phyloP scores from a whole-genome alignment of 2,888 invertebrate genomes.

The Ctenicera cuprea region DNA sequence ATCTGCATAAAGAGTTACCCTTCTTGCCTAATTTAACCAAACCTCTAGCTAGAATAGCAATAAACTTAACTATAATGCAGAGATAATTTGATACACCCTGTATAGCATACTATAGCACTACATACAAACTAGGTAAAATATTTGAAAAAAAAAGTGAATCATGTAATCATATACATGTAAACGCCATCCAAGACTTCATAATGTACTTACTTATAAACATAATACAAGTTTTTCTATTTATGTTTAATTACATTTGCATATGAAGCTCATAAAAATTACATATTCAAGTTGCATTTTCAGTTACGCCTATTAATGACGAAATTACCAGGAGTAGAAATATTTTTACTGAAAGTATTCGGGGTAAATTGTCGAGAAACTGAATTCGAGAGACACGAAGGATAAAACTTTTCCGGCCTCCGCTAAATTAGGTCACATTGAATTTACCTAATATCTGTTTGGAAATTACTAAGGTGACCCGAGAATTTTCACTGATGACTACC shows the following conservation, averaged over 20 bases:
- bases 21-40: too few relatives aligned
- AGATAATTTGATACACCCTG: too few relatives aligned
- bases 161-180: background rate
- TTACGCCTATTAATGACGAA: slow-evolving; percentile 6
- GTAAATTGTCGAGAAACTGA: background rate
- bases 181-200: background rate
- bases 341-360: background rate
- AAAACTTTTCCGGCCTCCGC: background rate
- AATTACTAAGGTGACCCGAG: background rate
- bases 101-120: too few relatives aligned
- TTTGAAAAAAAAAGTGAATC: too few relatives aligned
- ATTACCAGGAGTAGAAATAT: background rate
- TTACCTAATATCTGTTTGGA: background rate
- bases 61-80: too few relatives aligned
- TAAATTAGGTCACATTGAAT: slow-evolving; percentile 3
- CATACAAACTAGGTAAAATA: too few relatives aligned
- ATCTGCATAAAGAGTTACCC: too few relatives aligned
- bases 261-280: slow-evolving; percentile 23
- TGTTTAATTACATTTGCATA: slow-evolving; percentile 29
- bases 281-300: slow-evolving; percentile 25
- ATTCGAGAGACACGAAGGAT: background rate
- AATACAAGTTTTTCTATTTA: slow-evolving; percentile 18
- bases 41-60: too few relatives aligned
- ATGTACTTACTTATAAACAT: slow-evolving; percentile 4
- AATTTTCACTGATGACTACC: background rate